phyloP scores from a whole-genome alignment of 2,113 vertebrate genomes.

The Python bivittatus region DNA sequence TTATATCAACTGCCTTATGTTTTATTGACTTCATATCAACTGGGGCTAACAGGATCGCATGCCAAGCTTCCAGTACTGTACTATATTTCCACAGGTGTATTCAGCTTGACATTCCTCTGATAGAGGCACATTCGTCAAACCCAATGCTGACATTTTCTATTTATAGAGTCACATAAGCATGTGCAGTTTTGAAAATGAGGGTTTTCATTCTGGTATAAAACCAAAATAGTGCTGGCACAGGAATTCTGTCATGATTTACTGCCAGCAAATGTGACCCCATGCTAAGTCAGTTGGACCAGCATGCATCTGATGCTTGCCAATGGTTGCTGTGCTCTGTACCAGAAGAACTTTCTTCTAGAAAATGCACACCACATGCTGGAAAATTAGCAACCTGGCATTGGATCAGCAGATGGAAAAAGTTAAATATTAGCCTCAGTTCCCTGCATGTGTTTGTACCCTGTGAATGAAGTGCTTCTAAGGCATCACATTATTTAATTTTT shows the following conservation, averaged over 20 bases:
- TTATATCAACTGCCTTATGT: constrained; percentile 48
- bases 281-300: constrained; percentile 60
- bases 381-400: constrained; percentile 76
- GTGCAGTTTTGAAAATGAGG: constrained; percentile 53
- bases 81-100: constrained; percentile 54
- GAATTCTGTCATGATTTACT: constrained; percentile 68
- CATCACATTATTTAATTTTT: constrained; percentile 79
- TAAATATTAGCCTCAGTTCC: constrained; percentile 74
- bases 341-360: constrained; percentile 13
- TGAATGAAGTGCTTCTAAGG: constrained; percentile 75
- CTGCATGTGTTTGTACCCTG: constrained; percentile 75
- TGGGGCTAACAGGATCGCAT: constrained; percentile 28
- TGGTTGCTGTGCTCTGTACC: constrained; percentile 64
- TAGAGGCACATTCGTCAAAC: constrained; percentile 57
- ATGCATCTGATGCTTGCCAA: constrained; percentile 38
- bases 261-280: constrained; percentile 61
- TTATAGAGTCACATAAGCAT: constrained; percentile 60
- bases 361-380: constrained; percentile 80
- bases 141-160: constrained; percentile 47
- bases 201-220: constrained; percentile 58
- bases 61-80: neutral
- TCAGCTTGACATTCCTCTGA: constrained; percentile 51
- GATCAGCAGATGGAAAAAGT: constrained; percentile 77
- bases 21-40: constrained; percentile 42
- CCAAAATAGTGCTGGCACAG: constrained; percentile 46